phyloP scores from a whole-genome alignment of 2,797 vertebrate genomes.

The Hirundo rustica region DNA sequence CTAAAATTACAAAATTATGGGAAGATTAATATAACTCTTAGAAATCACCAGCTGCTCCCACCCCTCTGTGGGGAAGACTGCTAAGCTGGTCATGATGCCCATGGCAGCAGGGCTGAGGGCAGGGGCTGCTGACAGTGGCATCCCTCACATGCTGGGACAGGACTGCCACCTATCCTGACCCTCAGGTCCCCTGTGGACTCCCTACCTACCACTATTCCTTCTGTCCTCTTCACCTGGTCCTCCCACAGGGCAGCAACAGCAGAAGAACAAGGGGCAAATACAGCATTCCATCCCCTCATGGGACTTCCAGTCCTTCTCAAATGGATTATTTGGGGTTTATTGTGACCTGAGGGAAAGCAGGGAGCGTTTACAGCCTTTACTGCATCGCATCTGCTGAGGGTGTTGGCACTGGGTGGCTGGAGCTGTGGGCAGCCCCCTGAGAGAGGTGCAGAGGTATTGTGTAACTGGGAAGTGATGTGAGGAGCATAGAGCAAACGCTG shows the following conservation, averaged over 20 bases:
- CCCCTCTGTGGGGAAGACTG: fast-evolving
- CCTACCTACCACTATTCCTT: no score
- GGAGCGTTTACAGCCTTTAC: fast-evolving
- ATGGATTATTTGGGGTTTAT: not conserved
- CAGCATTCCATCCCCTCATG: fast-evolving
- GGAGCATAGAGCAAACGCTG: not conserved
- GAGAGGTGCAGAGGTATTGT: not conserved
- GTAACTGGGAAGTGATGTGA: not conserved
- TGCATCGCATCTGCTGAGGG: fast-evolving
- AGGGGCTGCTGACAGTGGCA: not conserved
- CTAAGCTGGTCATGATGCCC: fast-evolving
- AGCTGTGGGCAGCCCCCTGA: not conserved
- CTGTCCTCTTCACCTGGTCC: not conserved
- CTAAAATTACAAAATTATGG: not conserved
- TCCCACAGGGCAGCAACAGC: not conserved
- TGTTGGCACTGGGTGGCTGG: fast-evolving
- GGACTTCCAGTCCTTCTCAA: not conserved
- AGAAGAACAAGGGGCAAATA: not conserved
- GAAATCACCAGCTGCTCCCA: not conserved
- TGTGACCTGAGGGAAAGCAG: not conserved
- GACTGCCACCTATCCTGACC: not conserved
- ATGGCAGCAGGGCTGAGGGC: not conserved
- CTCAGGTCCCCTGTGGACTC: fast-evolving
- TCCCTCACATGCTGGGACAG: fast-evolving
- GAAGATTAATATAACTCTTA: not conserved